Evolutionary conservation across 2,797 vertebrate species (phyloP).

Genomic region (Pipistrellus pipistrellus): DNA sequence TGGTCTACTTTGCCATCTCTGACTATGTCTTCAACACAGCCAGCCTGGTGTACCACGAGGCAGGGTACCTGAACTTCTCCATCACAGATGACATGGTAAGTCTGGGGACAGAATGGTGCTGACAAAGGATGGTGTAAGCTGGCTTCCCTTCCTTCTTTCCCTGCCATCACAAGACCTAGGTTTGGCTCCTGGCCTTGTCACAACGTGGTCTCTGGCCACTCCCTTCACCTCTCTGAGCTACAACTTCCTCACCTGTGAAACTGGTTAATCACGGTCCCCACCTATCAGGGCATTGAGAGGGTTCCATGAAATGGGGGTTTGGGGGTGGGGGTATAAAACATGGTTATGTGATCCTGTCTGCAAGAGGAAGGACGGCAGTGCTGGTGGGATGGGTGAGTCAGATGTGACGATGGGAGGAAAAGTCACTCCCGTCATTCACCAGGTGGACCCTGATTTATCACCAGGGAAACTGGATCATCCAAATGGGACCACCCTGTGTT

Average conservation of each 20-base stretch:
- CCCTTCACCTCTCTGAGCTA: background rate
- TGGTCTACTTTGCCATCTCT: constrained; percentile 89
- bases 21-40: constrained; percentile 89
- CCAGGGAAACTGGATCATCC: background rate
- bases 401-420: background rate
- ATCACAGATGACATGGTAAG: constrained; percentile 87
- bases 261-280: background rate
- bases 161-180: background rate
- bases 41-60: constrained; percentile 78
- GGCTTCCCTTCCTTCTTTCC: background rate
- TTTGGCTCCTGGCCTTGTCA: background rate
- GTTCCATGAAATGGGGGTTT: background rate
- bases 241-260: background rate
- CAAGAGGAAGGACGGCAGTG: background rate
- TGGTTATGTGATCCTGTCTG: background rate
- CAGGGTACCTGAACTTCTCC: constrained; percentile 81
- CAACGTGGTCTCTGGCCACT: background rate
- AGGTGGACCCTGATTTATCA: rapidly evolving
- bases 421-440: background rate
- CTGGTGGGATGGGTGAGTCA: background rate
- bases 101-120: background rate
- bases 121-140: background rate
- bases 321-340: background rate
- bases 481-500: background rate
- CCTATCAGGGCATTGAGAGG: background rate